phyloP scores from a whole-genome alignment of 2,888 invertebrate species.

The Scaptodrosophila latifasciaeformis region DNA sequence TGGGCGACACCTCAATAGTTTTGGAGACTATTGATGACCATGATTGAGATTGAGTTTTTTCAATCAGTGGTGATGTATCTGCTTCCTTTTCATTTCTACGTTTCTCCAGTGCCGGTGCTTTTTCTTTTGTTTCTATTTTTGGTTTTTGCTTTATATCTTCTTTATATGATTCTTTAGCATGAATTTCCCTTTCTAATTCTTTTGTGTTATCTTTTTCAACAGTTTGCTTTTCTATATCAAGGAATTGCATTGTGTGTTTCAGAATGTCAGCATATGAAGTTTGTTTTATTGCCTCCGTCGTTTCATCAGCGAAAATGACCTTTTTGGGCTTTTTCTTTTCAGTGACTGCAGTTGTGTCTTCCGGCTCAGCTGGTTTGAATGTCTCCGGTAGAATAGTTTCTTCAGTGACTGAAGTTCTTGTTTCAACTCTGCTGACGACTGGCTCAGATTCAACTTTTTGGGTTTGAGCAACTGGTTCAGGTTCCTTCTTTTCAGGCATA shows the following conservation, averaged over 20 bases:
- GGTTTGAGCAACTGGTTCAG: too few relatives aligned
- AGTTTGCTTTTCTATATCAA: constrained; percentile 45
- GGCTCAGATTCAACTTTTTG: too few relatives aligned
- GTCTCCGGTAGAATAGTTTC: neutral
- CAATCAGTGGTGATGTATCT: neutral
- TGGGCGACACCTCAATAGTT: constrained; percentile 3
- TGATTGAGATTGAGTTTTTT: constrained; percentile 9
- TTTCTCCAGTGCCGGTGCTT: neutral
- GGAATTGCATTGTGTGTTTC: constrained; percentile 44
- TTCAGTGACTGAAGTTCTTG: too few relatives aligned
- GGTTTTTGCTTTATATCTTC: constrained; percentile 21
- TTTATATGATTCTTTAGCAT: neutral
- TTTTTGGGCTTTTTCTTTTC: neutral
- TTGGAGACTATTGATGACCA: constrained; percentile 37
- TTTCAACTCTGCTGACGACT: too few relatives aligned
- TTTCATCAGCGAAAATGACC: neutral
- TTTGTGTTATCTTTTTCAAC: neutral
- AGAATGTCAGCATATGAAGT: constrained; percentile 54
- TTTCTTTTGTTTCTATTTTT: constrained; percentile 27
- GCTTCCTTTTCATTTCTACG: neutral
- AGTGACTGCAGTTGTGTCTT: neutral
- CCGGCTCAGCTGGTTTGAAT: neutral
- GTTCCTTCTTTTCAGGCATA: neutral
- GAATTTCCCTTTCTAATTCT: neutral
- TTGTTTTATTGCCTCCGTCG: constrained; percentile 6